These are phyloP conservation scores for Steinernema feltiae DNA, from an alignment of 1,140 invertebrate species.

Conservation along the genomic window DNA sequence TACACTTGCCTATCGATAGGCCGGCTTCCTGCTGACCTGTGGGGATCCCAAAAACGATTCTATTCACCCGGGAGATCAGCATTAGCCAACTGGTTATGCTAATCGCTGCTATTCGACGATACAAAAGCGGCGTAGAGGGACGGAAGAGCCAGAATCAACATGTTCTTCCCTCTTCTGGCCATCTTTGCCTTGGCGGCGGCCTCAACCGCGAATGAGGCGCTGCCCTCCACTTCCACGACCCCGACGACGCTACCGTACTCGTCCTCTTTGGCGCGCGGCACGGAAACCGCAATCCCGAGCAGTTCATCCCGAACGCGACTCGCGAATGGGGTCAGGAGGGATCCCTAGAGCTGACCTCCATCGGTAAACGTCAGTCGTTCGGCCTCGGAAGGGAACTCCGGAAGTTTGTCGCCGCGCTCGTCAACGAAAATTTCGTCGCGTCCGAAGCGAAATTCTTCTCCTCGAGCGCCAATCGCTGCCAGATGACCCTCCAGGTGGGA, in stretches of 20 bases:
- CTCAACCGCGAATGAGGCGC: not conserved
- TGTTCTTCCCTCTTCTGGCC: not conserved
- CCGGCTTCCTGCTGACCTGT: too few species aligned
- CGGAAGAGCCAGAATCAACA: too few species aligned
- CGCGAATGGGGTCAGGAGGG: slow-evolving; percentile 37
- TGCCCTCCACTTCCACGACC: too few species aligned
- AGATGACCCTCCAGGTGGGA: slow-evolving; percentile 42
- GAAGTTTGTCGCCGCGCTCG: slow-evolving; percentile 28
- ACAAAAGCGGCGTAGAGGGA: too few species aligned
- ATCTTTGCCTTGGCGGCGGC: not conserved
- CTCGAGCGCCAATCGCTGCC: slow-evolving; percentile 35
- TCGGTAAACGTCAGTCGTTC: slow-evolving; percentile 39
- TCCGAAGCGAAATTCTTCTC: slow-evolving; percentile 38
- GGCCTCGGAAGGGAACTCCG: slow-evolving; percentile 35
- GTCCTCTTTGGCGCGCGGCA: slow-evolving; percentile 25
- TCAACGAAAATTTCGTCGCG: slow-evolving; percentile 31
- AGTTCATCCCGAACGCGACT: slow-evolving; percentile 35
- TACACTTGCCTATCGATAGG: too few species aligned
- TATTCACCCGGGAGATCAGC: too few species aligned
- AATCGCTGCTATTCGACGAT: too few species aligned
- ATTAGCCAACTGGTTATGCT: too few species aligned
- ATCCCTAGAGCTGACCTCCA: slow-evolving; percentile 32
- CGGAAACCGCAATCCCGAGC: slow-evolving; percentile 39
- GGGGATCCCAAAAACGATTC: too few species aligned
- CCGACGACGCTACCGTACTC: slow-evolving; percentile 27